Conservation (phyloP, 2,113 vertebrate species). For the Erythrolamprus reginae region DNA sequence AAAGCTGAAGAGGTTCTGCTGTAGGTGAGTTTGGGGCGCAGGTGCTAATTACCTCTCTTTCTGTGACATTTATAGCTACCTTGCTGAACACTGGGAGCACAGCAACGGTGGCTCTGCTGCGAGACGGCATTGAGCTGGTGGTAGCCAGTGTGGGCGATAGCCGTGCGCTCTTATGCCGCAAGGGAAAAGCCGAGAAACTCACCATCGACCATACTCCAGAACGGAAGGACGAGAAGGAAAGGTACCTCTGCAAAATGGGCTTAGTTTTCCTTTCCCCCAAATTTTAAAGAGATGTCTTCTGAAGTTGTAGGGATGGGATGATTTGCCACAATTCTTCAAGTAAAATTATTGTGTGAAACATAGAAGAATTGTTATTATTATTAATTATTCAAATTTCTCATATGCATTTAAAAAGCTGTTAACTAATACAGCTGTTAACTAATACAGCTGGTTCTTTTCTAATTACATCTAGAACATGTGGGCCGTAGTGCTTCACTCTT, state of each 20-base stretch:
- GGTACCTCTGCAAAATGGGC: slow-evolving; percentile 62
- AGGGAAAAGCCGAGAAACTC: slow-evolving; percentile 88
- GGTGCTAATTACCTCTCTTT: slow-evolving; percentile 45
- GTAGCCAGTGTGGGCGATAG: slow-evolving; percentile 96
- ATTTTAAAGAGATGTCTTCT: not conserved
- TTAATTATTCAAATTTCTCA: too few species aligned
- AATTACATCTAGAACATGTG: too few species aligned
- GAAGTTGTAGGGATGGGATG: not conserved
- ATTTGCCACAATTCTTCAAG: not conserved
- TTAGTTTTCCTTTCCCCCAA: not conserved
- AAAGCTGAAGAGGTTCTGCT: not conserved
- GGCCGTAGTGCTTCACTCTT: too few species aligned
- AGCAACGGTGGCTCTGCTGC: slow-evolving; percentile 92
- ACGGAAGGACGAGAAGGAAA: slow-evolving; percentile 95
- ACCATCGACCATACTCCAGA: slow-evolving; percentile 96
- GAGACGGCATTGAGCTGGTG: slow-evolving; percentile 92
- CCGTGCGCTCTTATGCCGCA: slow-evolving; percentile 91
- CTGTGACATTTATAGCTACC: slow-evolving; percentile 71
- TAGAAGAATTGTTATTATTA: too few species aligned
- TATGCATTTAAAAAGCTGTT: too few species aligned
- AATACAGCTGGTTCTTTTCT: too few species aligned
- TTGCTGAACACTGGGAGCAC: slow-evolving; percentile 83
- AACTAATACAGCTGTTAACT: too few species aligned
- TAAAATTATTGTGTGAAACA: not conserved
- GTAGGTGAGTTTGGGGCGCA: not conserved